Evolutionary conservation across 2,797 vertebrate species (phyloP).

Genomic region (Fratercula arctica): DNA sequence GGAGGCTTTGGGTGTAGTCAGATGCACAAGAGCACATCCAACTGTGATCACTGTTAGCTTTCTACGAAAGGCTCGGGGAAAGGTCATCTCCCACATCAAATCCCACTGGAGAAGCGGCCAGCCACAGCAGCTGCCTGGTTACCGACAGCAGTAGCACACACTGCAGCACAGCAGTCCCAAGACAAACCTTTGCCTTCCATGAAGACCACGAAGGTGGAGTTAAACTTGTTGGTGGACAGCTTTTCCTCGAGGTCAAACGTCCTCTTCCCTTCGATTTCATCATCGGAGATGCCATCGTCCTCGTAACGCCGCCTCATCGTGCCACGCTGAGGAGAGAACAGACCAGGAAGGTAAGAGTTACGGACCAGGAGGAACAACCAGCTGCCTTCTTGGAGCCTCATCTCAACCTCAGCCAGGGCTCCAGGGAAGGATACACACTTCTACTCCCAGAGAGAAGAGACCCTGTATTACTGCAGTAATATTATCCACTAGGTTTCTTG

Average conservation of each 20-base stretch:
- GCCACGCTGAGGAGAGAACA: constrained; percentile 80
- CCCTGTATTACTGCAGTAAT: rapidly evolving
- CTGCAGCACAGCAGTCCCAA: not conserved
- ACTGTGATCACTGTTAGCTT: not conserved
- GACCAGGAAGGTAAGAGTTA: not conserved
- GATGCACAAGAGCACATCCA: not conserved
- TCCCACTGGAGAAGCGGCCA: not conserved
- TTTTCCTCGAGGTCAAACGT: constrained; percentile 96
- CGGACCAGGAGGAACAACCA: not conserved
- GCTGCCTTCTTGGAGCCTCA: not conserved
- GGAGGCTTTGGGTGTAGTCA: not conserved
- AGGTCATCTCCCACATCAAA: not conserved
- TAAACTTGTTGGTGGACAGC: constrained; percentile 85
- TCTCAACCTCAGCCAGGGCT: not conserved
- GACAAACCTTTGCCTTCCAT: constrained; percentile 96
- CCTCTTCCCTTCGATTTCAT: constrained; percentile 97
- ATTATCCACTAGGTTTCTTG: not conserved
- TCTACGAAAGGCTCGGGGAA: not conserved
- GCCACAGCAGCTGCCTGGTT: not conserved
- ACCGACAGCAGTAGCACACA: not conserved
- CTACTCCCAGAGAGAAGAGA: not conserved
- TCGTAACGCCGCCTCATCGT: constrained; percentile 93
- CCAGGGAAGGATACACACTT: not conserved
- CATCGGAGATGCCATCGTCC: constrained; percentile 96
- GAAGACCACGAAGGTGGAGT: constrained; percentile 88